phyloP scores from a whole-genome alignment of 2,113 vertebrate genomes.

The Callospermophilus lateralis region DNA sequence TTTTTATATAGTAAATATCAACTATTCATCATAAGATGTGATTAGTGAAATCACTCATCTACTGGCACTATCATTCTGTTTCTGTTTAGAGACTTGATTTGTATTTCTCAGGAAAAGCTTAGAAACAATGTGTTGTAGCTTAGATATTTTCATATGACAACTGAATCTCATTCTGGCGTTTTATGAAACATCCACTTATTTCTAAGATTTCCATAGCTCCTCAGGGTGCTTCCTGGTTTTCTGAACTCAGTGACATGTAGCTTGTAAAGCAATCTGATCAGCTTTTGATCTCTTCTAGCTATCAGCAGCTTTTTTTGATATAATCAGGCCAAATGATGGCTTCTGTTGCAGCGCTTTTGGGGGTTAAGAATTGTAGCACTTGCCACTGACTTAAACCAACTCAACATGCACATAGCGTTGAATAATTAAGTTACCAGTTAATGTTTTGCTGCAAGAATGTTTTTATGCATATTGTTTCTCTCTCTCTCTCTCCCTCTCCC shows the following conservation, averaged over 20 bases:
- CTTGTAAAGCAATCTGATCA: constrained; percentile 87
- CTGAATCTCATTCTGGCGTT: constrained; percentile 64
- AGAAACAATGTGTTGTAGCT: constrained; percentile 16
- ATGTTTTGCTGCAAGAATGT: background rate
- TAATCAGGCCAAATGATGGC: constrained; percentile 78
- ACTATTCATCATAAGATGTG: background rate
- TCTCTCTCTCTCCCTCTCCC: background rate
- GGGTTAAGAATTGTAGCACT: constrained; percentile 82
- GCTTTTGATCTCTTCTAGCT: constrained; percentile 87
- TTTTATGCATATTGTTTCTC: constrained; percentile 52
- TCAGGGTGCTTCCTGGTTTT: constrained; percentile 77
- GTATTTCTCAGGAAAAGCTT: background rate
- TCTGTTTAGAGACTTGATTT: background rate
- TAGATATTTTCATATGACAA: constrained; percentile 31
- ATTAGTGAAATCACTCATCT: background rate
- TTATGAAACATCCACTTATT: constrained; percentile 73
- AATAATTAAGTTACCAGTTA: constrained; percentile 65
- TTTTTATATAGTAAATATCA: background rate
- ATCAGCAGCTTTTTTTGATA: constrained; percentile 83
- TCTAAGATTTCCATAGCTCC: constrained; percentile 79
- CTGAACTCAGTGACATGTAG: constrained; percentile 78
- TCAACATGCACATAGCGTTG: constrained; percentile 73
- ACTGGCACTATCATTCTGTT: background rate
- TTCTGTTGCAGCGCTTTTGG: constrained; percentile 82
- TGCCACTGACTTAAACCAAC: constrained; percentile 85